Conservation (phyloP, 2,888 invertebrate genomes). For the Drosophila lacicola region DNA sequence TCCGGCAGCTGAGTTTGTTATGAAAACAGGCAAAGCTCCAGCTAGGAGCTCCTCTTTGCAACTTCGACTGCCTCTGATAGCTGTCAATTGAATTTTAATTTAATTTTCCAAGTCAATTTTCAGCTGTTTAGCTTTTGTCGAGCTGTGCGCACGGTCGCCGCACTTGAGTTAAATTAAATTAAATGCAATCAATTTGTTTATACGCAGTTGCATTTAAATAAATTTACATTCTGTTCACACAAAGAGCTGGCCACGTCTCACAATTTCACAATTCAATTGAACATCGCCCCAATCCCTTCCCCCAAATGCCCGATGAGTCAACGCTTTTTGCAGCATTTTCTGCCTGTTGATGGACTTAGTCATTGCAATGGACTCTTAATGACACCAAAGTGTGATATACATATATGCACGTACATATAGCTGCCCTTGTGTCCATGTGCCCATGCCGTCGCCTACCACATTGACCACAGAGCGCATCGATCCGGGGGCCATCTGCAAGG, state of each 20-base stretch:
- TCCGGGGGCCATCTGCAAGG: slow-evolving; percentile 30
- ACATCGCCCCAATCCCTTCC: slow-evolving; percentile 2
- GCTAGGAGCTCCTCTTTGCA: slow-evolving; percentile 4
- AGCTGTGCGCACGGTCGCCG: slow-evolving; percentile 23
- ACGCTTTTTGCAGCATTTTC: slow-evolving; percentile 37
- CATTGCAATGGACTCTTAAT: slow-evolving; percentile 59
- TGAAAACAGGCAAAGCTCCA: slow-evolving; percentile 37
- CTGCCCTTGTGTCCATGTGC: neutral
- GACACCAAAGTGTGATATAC: slow-evolving; percentile 49
- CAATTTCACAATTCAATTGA: slow-evolving; percentile 47
- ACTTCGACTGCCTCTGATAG: slow-evolving; percentile 19
- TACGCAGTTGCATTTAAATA: slow-evolving; percentile 77
- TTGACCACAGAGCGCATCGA: slow-evolving; percentile 16
- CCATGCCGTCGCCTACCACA: neutral
- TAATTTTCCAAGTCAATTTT: slow-evolving; percentile 70
- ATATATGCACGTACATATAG: neutral
- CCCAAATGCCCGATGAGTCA: slow-evolving; percentile 57
- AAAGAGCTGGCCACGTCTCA: slow-evolving; percentile 28
- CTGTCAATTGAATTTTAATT: slow-evolving; percentile 75
- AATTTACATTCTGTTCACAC: slow-evolving; percentile 56
- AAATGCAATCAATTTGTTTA: slow-evolving; percentile 78
- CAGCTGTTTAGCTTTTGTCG: slow-evolving; percentile 8
- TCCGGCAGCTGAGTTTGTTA: slow-evolving; percentile 41
- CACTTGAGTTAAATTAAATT: slow-evolving; percentile 72
- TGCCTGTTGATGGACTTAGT: slow-evolving; percentile 47